Conservation (phyloP, 1,140 invertebrate species). For the Caenorhabditis brenneri region DNA sequence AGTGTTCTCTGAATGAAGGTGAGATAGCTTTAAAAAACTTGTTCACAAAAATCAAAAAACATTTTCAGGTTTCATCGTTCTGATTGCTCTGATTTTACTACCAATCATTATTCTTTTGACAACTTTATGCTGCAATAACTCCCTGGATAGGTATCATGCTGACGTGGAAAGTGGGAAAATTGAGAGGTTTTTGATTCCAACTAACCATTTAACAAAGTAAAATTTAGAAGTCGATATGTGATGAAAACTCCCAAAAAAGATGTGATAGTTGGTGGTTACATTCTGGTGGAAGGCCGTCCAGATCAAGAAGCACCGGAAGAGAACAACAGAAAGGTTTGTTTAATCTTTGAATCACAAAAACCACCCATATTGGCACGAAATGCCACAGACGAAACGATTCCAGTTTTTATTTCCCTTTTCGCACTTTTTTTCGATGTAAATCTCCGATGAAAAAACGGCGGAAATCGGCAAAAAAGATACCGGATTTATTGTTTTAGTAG, state of each 20-base stretch:
- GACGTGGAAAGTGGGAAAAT: slow-evolving; percentile 46
- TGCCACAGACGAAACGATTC: no score
- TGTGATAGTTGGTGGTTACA: slow-evolving; percentile 17
- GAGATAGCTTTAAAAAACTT: background rate
- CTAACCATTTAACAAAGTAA: background rate
- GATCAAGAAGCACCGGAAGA: background rate
- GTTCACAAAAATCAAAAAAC: no score
- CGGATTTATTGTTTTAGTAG: no score
- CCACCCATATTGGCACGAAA: no score
- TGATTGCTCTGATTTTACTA: slow-evolving; percentile 55
- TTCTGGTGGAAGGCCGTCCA: background rate
- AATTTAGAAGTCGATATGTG: slow-evolving; percentile 9
- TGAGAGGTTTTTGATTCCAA: background rate
- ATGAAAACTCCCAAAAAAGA: slow-evolving; percentile 28
- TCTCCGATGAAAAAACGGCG: no score
- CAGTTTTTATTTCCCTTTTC: no score
- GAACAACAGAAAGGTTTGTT: background rate
- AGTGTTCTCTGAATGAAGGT: slow-evolving; percentile 57
- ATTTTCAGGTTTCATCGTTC: slow-evolving; percentile 52
- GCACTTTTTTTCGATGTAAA: no score
- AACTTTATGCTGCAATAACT: slow-evolving; percentile 57
- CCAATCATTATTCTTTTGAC: slow-evolving; percentile 57
- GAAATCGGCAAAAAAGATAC: no score
- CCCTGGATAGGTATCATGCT: slow-evolving; percentile 51
- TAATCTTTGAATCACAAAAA: no score